These are phyloP conservation scores for Hemibagrus wyckioides DNA, from an alignment of 2,113 vertebrate species.

Conservation along the genomic window DNA sequence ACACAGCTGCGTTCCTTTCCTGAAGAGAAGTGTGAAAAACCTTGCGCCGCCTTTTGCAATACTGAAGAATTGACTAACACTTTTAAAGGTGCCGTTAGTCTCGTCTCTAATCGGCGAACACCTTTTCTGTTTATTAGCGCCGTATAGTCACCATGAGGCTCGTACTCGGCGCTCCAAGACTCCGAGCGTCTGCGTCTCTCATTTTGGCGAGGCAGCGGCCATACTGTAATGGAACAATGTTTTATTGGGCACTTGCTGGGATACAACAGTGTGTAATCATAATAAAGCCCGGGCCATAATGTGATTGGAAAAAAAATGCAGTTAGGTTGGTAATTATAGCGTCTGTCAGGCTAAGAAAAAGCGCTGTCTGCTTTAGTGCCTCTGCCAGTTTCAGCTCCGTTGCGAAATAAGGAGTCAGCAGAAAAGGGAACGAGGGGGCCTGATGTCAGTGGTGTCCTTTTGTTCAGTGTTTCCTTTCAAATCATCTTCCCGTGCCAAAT, in stretches of 20 bases:
- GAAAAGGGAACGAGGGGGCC: slow-evolving; percentile 41
- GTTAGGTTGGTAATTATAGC: slow-evolving; percentile 73
- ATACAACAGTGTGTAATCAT: slow-evolving; percentile 67
- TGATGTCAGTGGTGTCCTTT: slow-evolving; percentile 45
- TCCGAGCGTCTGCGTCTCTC: slow-evolving; percentile 12
- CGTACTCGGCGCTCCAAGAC: slow-evolving; percentile 40
- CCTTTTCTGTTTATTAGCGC: slow-evolving; percentile 15
- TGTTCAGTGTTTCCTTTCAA: slow-evolving; percentile 26
- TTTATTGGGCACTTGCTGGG: slow-evolving; percentile 65
- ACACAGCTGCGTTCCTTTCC: background rate
- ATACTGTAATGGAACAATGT: slow-evolving; percentile 60
- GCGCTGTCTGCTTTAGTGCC: slow-evolving; percentile 54
- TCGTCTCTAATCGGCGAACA: background rate
- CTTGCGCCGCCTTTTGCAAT: background rate
- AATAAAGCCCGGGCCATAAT: slow-evolving; percentile 66
- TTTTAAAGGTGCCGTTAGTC: background rate
- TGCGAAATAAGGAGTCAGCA: slow-evolving; percentile 59
- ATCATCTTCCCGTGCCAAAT: slow-evolving; percentile 9
- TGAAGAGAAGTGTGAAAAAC: background rate
- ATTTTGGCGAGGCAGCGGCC: slow-evolving; percentile 56
- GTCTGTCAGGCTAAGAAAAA: slow-evolving; percentile 64
- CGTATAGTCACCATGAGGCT: background rate
- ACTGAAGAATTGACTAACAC: background rate
- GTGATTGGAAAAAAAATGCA: slow-evolving; percentile 62
- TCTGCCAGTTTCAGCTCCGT: slow-evolving; percentile 61